Evolutionary conservation across 2,888 invertebrate genomes (phyloP), one percentile per base, ranked within the genome.

Genomic region (Bombylius discolor): DNA sequence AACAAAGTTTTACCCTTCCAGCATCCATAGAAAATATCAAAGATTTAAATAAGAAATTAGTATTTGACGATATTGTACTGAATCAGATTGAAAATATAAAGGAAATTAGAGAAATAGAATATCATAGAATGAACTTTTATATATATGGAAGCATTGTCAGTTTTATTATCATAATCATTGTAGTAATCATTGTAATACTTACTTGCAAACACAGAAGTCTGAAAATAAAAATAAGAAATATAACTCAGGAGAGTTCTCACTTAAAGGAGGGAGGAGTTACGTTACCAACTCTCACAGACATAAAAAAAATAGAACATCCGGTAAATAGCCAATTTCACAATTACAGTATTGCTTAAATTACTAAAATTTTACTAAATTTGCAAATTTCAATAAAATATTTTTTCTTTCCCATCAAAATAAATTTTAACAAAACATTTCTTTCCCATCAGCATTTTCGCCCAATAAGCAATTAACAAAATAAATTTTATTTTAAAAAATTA

Each of bases 41-140:
- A 45, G 52, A 56, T 49, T 14, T n/a, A 45, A 56, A 50, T 39
- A 50, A 53, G 14, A 52, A 53, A 31, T 51, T 51, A 31, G 23
- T 3, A n/a, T 51, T 51, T 44, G 51, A 51, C 23, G 51, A 51
- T 12, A 51, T 51, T 3, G 44, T 51, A 12, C 31, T 42, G 14
- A 12, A 36, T 13, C 42, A 56, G n/a, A 53, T 51, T 39, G 50
- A 56, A 50, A 56, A 56, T 50, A 36, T 47, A 31, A 50, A 50
- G 46, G 46, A 31, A 39, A 56, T 56, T 31, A 52, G 9, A 12
- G 51, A 56, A 53, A 53, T 56, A 31, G 53, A 53, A 50, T 56
- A 56, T 34, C 23, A 56, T 34, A 57, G 47, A 33, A 49, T 50
- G 14, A 49, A 5, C 5, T 6, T 9, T 23, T 49, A 49, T 49